A percentile compares a stretch with the other conserved stretches of the same genome.
phyloP scores from a whole-genome alignment of 2,888 invertebrate species.

The Unio delphinus region DNA sequence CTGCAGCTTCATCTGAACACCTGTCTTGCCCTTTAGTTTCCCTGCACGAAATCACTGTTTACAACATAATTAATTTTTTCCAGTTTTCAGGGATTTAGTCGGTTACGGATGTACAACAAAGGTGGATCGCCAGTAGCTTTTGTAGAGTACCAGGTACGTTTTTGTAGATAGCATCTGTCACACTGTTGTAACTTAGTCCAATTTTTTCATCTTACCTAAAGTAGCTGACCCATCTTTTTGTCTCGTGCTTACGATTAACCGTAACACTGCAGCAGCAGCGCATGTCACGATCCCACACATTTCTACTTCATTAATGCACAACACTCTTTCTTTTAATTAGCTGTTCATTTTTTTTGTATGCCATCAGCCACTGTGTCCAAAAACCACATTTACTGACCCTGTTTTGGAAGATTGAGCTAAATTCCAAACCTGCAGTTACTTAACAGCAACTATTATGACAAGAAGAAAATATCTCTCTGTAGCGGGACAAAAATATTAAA shows the following conservation, averaged over 20 bases:
- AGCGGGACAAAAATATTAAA: no score
- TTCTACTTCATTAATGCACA: no score
- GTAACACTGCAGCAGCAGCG: not conserved
- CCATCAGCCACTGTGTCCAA: no score
- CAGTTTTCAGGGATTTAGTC: constrained; percentile 98
- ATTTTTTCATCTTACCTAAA: constrained; percentile 1
- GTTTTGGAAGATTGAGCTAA: no score
- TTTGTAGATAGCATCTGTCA: not conserved
- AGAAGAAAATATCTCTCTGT: no score
- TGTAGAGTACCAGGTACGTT: constrained; percentile 87
- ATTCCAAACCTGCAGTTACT: no score
- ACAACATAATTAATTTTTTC: constrained; percentile 25
- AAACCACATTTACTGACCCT: no score
- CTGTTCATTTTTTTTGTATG: no score
- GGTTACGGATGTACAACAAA: constrained; percentile 88
- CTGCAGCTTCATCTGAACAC: no score
- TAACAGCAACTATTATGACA: no score
- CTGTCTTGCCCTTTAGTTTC: not conserved
- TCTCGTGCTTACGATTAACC: not conserved
- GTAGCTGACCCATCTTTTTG: not conserved
- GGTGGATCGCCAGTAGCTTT: constrained; percentile 96
- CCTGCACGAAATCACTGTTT: constrained; percentile 1
- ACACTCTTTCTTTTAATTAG: no score
- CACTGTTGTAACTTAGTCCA: constrained; percentile 1
- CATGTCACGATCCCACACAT: no score